Evolutionary conservation across 2,888 invertebrate genomes (phyloP).

Genomic region (Clitarchus hookeri): DNA sequence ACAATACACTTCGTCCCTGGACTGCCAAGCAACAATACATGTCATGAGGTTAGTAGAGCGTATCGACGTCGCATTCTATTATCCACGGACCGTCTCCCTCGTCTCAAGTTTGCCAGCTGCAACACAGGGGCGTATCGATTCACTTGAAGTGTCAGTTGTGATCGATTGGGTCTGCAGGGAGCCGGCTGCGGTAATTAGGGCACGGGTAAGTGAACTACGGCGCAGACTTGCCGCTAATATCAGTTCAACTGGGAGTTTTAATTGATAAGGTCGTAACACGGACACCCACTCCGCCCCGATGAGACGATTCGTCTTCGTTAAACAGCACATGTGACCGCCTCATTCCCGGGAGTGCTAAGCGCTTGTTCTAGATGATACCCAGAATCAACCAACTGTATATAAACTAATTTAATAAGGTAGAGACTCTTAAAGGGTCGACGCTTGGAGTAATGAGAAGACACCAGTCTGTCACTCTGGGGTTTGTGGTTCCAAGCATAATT

Average conservation of each 20-base stretch:
- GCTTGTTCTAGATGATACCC: too few relatives aligned
- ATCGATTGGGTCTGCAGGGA: neutral
- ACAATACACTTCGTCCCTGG: too few relatives aligned
- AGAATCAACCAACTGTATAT: too few relatives aligned
- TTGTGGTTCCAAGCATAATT: too few relatives aligned
- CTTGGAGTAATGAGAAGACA: too few relatives aligned
- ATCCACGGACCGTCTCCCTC: too few relatives aligned
- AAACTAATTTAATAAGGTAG: too few relatives aligned
- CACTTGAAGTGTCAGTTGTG: neutral
- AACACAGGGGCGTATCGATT: neutral
- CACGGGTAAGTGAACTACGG: neutral
- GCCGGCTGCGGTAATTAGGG: conserved; percentile 7
- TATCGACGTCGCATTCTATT: too few relatives aligned
- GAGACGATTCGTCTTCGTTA: neutral
- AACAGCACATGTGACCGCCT: neutral
- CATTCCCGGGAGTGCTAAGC: neutral
- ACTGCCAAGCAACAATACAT: too few relatives aligned
- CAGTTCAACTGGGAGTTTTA: neutral
- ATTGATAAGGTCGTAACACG: neutral
- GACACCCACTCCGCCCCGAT: neutral
- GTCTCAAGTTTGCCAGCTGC: neutral
- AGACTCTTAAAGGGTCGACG: too few relatives aligned
- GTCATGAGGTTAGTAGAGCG: too few relatives aligned
- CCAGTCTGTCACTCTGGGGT: too few relatives aligned
- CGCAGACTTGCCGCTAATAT: neutral